These are phyloP conservation scores for Yasuhikotakia modesta DNA, from an alignment of 2,797 vertebrate species.

Conservation along the genomic window DNA sequence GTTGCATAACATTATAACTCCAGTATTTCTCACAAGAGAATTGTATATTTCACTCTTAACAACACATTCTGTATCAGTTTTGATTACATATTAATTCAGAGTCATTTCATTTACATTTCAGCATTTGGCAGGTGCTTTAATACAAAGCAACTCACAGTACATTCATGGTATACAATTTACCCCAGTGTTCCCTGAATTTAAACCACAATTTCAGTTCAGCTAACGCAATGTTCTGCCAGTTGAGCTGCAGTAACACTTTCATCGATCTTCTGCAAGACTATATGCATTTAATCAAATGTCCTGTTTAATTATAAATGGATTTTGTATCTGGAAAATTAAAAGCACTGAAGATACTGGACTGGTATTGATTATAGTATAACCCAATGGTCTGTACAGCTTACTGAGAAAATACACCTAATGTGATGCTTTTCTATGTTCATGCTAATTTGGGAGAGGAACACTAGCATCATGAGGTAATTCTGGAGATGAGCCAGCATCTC, in stretches of 20 bases:
- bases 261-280: background rate
- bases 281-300: background rate
- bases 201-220: no score
- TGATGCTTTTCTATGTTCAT: constrained; percentile 16
- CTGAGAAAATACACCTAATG: constrained; percentile 7
- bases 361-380: constrained; percentile 30
- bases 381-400: background rate
- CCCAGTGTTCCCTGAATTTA: no score
- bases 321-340: constrained; percentile 32
- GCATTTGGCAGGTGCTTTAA: no score
- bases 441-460: constrained; percentile 17
- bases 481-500: constrained; percentile 50
- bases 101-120: no score
- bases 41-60: background rate
- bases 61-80: background rate
- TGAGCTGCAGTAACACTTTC: no score
- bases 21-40: background rate
- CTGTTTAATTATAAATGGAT: constrained; percentile 19
- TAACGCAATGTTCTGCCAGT: no score
- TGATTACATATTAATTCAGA: background rate
- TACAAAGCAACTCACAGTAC: no score
- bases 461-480: constrained; percentile 14
- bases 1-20: background rate
- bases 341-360: constrained; percentile 4
- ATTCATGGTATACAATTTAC: no score